Percentiles rank a stretch among this genome's conserved stretches.
phyloP scores from a whole-genome alignment of 2,888 invertebrate species.

The Coelopa pilipes region DNA sequence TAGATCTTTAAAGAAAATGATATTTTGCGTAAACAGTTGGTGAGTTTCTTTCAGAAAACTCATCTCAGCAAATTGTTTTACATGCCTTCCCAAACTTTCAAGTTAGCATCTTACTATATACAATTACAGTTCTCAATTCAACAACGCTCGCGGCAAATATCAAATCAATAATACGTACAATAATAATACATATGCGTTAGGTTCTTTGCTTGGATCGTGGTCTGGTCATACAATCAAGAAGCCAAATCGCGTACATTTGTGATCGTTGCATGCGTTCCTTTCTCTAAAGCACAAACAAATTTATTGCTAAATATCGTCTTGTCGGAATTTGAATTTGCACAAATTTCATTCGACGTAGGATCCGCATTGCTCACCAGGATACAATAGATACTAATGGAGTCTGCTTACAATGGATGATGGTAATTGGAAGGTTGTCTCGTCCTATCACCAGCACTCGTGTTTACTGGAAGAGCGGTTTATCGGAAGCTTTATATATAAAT shows the following conservation, averaged over 20 bases:
- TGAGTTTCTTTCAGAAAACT: constrained; percentile 23
- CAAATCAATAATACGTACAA: constrained; percentile 27
- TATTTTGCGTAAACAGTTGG: not conserved
- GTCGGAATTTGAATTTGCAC: no score
- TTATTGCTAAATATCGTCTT: no score
- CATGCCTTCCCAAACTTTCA: not conserved
- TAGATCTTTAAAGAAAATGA: constrained; percentile 9
- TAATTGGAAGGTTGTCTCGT: not conserved
- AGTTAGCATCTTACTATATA: constrained; percentile 19
- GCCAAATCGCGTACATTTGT: no score
- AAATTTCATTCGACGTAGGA: no score
- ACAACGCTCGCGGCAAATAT: not conserved
- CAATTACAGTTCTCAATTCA: constrained; percentile 16
- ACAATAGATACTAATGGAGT: no score
- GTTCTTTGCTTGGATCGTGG: no score
- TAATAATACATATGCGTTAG: constrained; percentile 18
- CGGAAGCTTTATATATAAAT: constrained; percentile 17
- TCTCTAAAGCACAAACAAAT: no score
- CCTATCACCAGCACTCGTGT: not conserved
- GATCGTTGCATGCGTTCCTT: no score
- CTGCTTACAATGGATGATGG: no score
- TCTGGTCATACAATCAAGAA: no score
- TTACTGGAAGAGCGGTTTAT: constrained; percentile 22
- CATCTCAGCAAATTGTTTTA: not conserved
- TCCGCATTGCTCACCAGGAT: no score